Evolutionary conservation across 2,888 invertebrate species (phyloP), one percentile per base, ranked within the genome.

Genomic region (Pheosia tremula): DNA sequence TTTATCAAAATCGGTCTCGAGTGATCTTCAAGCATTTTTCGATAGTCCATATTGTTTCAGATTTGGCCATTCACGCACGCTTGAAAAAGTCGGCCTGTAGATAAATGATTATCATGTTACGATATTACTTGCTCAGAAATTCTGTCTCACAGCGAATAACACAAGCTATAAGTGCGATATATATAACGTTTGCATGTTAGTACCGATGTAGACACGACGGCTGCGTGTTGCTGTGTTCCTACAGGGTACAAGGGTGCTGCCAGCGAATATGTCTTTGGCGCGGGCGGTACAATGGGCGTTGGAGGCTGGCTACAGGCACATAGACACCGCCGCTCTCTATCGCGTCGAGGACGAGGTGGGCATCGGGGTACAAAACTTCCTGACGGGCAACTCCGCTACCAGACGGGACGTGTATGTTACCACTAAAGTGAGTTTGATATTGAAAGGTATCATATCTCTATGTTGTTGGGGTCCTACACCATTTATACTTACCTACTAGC

Each of bases 271-370:
- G 67, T 89, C 90, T 78, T 87, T 97, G 60, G 96, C 96, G 73
- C 80, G 82, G 37, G 97, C 97, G 0, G 88, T 97, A 68, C 95
- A 96, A 79, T 90, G 92, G 73, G 97, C 97, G 9, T 86, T 98
- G 58, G 95, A 96, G 80, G 95, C 95, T 57, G 97, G 98, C 1
- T 98, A 97, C 85, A 95, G 96, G 49, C 97, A 97, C 80, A 95
- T 98, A 67, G 98, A 98, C 87, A 96, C 97, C 0, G 97, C 97
- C 0, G 86, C 96, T n/a, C 95, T 95, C 58, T 98, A 98, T 81
- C 89, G 95, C 56, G 97, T 97, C 66, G 97, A 98, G 85, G 94
- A 94, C 62, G 95, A 95, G 58, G 96, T 98, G 74, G 97, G 98
- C 4, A 94, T 95, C 60, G 96, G 96, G 8, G 86, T 97, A 0